phyloP scores from a whole-genome alignment of 2,888 invertebrate species.

The Hoplodrina ambigua region DNA sequence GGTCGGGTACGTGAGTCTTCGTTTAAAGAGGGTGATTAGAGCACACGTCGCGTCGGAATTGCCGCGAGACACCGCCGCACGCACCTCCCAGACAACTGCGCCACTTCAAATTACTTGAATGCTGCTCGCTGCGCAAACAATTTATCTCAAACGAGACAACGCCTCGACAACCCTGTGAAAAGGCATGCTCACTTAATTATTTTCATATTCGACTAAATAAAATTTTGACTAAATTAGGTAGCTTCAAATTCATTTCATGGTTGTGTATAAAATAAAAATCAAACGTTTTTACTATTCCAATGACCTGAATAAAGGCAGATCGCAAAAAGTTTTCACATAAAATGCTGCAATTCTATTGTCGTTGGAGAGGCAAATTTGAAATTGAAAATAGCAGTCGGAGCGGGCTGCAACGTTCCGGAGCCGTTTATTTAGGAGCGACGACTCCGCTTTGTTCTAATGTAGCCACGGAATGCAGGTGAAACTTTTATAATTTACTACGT shows the following conservation, averaged over 20 bases:
- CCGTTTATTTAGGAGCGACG: constrained; percentile 78
- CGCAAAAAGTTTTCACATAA: constrained; percentile 79
- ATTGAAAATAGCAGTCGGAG: constrained; percentile 85
- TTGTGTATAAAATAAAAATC: constrained; percentile 57
- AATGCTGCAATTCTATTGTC: constrained; percentile 82
- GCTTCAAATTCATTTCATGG: constrained; percentile 57
- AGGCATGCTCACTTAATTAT: constrained; percentile 30
- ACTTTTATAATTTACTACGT: constrained; percentile 78
- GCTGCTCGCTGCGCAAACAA: constrained; percentile 59
- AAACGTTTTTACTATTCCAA: constrained; percentile 71
- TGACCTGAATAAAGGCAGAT: constrained; percentile 74
- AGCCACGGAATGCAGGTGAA: constrained; percentile 76
- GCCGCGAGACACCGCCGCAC: constrained; percentile 75
- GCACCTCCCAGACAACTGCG: constrained; percentile 72
- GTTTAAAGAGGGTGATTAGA: constrained; percentile 85
- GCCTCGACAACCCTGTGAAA: constrained; percentile 28
- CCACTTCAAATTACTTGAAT: constrained; percentile 63
- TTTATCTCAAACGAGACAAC: constrained; percentile 64
- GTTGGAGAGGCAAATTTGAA: constrained; percentile 84
- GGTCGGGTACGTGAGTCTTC: constrained; percentile 79
- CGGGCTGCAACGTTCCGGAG: constrained; percentile 69
- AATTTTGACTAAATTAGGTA: constrained; percentile 35
- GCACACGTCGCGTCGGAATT: constrained; percentile 79
- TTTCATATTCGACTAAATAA: constrained; percentile 43
- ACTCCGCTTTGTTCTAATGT: constrained; percentile 79